phyloP scores from a whole-genome alignment of 2,797 vertebrate genomes.

The Leptodactylus fallax region DNA sequence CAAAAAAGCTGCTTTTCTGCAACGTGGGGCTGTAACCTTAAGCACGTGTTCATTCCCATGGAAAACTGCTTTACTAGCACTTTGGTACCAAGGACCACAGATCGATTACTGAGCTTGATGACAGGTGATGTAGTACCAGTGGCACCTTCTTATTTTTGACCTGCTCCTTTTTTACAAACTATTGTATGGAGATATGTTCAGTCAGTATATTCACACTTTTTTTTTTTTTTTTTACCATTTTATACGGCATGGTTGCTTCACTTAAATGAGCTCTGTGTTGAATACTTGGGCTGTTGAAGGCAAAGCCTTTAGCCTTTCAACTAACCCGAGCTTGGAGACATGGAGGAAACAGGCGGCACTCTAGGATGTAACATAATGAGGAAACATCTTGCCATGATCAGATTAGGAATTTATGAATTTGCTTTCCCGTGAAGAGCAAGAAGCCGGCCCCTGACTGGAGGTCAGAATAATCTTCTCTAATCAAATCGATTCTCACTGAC shows the following conservation, averaged over 20 bases:
- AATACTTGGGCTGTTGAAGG: not conserved
- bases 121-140: too few relatives aligned
- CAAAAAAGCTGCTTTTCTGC: too few relatives aligned
- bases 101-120: too few relatives aligned
- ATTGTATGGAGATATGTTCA: too few relatives aligned
- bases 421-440: constrained; percentile 33
- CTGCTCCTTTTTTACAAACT: too few relatives aligned
- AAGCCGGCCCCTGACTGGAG: constrained; percentile 14
- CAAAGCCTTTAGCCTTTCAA: not conserved
- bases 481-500: constrained; percentile 32
- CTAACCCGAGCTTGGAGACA: not conserved
- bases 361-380: constrained; percentile 33
- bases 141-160: too few relatives aligned
- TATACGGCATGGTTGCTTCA: too few relatives aligned
- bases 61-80: not conserved
- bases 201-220: not conserved
- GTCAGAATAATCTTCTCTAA: constrained; percentile 55
- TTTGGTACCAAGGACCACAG: too few relatives aligned
- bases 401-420: constrained; percentile 42
- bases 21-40: too few relatives aligned
- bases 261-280: not conserved
- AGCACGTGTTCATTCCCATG: too few relatives aligned
- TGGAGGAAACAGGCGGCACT: not conserved
- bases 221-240: too few relatives aligned
- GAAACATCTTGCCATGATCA: constrained; percentile 38